Evolutionary conservation across 2,797 vertebrate species (phyloP).

Genomic region (Mionectes olivaceus): DNA sequence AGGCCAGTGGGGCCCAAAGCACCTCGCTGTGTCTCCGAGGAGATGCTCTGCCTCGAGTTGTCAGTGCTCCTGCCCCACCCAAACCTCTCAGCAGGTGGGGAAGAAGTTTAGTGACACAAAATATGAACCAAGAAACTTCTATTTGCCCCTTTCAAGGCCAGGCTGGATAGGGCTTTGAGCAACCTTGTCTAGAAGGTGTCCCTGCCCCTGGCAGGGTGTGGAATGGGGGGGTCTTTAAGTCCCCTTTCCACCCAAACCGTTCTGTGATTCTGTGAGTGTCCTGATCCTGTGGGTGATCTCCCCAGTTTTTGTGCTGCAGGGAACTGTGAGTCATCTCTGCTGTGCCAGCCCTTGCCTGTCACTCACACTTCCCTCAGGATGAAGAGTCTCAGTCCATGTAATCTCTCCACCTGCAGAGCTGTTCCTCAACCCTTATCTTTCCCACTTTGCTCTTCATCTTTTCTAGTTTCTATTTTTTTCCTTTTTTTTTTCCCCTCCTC

Average conservation of each 20-base stretch:
- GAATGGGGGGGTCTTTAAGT: too few species aligned
- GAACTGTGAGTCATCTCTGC: neutral
- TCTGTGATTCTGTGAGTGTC: neutral
- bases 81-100: accelerated
- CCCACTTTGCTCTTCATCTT: neutral
- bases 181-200: neutral
- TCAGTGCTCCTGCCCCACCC: neutral
- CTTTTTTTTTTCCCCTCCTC: neutral
- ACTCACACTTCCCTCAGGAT: neutral
- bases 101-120: neutral
- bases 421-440: neutral
- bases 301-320: neutral
- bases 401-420: neutral
- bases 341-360: neutral
- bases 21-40: neutral
- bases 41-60: neutral
- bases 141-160: neutral
- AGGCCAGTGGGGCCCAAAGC: neutral
- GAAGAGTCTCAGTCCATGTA: neutral
- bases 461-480: neutral
- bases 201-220: neutral
- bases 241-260: neutral
- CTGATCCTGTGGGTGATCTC: neutral
- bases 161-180: neutral
- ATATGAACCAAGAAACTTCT: neutral